Base-by-base conservation (phyloP, 2,797 vertebrate genomes). In the Siniperca undulata region DNA sequence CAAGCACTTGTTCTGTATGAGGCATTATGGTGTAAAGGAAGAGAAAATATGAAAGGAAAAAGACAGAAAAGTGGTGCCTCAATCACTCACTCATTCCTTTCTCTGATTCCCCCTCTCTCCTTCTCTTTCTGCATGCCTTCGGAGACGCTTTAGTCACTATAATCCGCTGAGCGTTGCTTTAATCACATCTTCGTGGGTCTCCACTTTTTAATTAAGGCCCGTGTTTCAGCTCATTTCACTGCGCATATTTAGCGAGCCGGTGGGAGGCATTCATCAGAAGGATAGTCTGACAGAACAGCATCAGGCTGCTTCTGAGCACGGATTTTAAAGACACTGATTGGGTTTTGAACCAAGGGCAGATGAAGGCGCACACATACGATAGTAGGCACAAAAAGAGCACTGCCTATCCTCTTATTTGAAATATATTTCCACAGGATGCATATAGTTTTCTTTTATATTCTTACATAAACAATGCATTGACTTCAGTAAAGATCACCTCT, bases 131-230 rank as follows among this genome's bases (percentile, higher is more conserved):
- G 83, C 80, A 42, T 78, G 86, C 83, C 92, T 92, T 94, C 72
- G 30, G 86, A 94, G 91, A 87, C 80, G 82, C 90, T 92, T 93
- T 88, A 92, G 93, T 92, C 86, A 80, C 87, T 83, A 90, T 95
- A 94, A 95, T 95, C 94, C 93, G 75, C 91, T 71, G 93, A 93
- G 89, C 92, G 86, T 88, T 86, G 91, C 89, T 93, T 96, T 95
- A 95, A 95, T 95, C 94, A 94, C 93, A 94, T 95, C 89, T 94
- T 93, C 85, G 88, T 94, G 91, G 91, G 91, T 92, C 91, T 93
- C 88, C 90, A 90, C 94, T 93, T 95, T 95, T 96, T 95, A 95
- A 95, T 96, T 95, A 95, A 96, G 94, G 94, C 92, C 91, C 93
- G 84, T 92, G 93, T 95, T 95, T 96, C 93, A 94, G 92, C 94